phyloP scores from a whole-genome alignment of 37 sponge, comb jelly and placozoan species.

The Mnemiopsis leidyi region DNA sequence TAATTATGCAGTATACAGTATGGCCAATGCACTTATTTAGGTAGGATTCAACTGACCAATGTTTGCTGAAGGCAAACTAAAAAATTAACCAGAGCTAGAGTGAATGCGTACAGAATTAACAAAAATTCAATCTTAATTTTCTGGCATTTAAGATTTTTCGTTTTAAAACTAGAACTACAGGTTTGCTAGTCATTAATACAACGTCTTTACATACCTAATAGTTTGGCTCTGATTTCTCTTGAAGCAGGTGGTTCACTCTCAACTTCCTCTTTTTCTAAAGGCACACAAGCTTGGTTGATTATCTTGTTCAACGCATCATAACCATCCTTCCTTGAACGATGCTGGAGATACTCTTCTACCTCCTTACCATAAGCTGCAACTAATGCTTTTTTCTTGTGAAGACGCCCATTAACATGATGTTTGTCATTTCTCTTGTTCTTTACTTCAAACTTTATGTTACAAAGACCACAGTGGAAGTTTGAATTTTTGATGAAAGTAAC shows the following conservation, averaged over 20 bases:
- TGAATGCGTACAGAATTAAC: too few relatives aligned
- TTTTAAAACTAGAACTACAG: too few relatives aligned
- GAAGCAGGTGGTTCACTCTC: not conserved
- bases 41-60: too few relatives aligned
- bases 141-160: too few relatives aligned
- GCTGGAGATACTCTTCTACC: not conserved
- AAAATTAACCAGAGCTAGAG: too few relatives aligned
- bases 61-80: too few relatives aligned
- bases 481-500: not conserved
- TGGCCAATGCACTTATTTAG: too few relatives aligned
- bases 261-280: slow-evolving; percentile 5
- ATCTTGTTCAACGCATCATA: not conserved
- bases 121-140: too few relatives aligned
- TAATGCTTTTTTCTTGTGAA: not conserved
- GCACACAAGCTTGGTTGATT: slow-evolving; percentile 9
- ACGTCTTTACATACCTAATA: slow-evolving; percentile 49
- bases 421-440: not conserved
- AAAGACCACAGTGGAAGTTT: not conserved
- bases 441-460: slow-evolving; percentile 22
- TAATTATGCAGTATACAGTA: too few relatives aligned
- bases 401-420: not conserved
- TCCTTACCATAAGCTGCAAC: slow-evolving; percentile 10
- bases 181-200: too few relatives aligned
- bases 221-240: not conserved
- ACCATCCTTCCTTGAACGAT: not conserved